A percentile compares a stretch with the other conserved stretches of the same genome.
Evolutionary conservation across 1,140 invertebrate species (phyloP).

Genomic region (Diabrotica virgifera): DNA sequence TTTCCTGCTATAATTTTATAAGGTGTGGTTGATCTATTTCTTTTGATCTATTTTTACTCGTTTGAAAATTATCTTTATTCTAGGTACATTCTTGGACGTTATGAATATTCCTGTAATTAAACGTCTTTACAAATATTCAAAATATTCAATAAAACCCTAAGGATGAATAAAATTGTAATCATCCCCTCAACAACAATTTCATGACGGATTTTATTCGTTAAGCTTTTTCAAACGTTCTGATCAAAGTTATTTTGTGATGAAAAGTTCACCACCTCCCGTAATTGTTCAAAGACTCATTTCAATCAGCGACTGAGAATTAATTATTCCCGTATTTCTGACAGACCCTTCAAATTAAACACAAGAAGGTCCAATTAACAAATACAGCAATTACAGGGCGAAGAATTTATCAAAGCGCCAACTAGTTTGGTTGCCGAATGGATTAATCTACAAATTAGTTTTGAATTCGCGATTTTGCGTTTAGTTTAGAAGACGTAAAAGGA

Average conservation of each 20-base stretch:
- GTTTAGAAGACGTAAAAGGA: too few species aligned
- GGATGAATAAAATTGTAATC: too few species aligned
- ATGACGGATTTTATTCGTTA: too few species aligned
- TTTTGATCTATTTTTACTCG: too few species aligned
- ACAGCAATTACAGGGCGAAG: background rate
- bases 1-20: too few species aligned
- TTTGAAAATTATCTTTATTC: too few species aligned
- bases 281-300: conserved; percentile 2
- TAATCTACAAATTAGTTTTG: background rate
- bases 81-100: too few species aligned
- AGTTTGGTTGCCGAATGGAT: background rate
- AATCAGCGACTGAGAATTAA: background rate
- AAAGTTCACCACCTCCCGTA: background rate
- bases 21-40: too few species aligned
- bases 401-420: background rate
- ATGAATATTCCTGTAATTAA: too few species aligned
- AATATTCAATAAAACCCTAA: too few species aligned
- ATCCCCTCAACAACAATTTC: too few species aligned
- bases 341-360: conserved; percentile 2
- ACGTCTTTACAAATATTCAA: too few species aligned
- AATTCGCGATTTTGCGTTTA: background rate
- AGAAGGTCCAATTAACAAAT: conserved; percentile 2
- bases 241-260: background rate
- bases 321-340: background rate
- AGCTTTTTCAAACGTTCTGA: background rate